Conservation (phyloP, 92 coral and sea anemone species). For the Heteractis magnifica region DNA sequence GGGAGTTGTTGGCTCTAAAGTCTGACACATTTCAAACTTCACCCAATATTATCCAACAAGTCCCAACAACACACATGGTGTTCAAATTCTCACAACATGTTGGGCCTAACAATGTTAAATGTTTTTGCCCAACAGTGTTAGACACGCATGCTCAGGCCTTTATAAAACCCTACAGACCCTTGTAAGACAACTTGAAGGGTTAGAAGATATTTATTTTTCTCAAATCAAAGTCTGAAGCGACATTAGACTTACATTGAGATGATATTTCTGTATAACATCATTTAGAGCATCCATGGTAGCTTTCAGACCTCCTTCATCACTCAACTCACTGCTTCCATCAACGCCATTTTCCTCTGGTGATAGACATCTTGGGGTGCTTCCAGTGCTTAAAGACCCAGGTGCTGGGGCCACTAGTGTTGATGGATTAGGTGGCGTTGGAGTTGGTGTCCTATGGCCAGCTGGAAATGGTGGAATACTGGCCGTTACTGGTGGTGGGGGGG, state of each 20-base stretch:
- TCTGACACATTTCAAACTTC: no score
- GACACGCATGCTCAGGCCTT: no score
- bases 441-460: conserved; percentile 57
- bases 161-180: no score
- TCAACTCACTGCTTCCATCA: conserved; percentile 43
- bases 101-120: no score
- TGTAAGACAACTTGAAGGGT: neutral
- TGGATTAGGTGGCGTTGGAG: conserved; percentile 44
- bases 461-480: conserved; percentile 25
- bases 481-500: conserved; percentile 44
- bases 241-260: conserved; percentile 32
- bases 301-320: conserved; percentile 80
- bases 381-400: conserved; percentile 63
- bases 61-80: no score
- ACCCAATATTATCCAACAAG: no score
- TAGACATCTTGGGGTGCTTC: conserved; percentile 82
- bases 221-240: neutral
- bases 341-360: conserved; percentile 68
- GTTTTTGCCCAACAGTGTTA: no score
- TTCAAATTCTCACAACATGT: no score
- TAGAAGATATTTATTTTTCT: neutral
- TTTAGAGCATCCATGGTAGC: conserved; percentile 94
- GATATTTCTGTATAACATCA: conserved; percentile 81
- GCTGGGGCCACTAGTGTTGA: neutral
- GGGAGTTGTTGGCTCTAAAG: no score